These are phyloP conservation scores for Poecilia latipinna DNA, from an alignment of 2,113 vertebrate species.

Conservation along the genomic window DNA sequence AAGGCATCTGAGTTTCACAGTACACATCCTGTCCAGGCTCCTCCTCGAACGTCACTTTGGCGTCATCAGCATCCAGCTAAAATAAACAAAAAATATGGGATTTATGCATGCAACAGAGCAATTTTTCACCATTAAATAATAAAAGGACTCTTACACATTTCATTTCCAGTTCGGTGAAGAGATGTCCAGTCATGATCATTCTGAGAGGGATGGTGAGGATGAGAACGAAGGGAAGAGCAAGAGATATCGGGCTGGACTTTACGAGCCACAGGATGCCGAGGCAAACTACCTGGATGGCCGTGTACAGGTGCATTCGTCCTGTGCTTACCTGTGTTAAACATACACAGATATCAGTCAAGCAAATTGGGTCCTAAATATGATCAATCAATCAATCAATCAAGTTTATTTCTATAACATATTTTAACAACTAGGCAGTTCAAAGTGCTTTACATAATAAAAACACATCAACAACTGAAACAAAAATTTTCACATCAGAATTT, in stretches of 20 bases:
- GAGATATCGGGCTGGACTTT: constrained; percentile 83
- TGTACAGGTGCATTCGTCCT: constrained; percentile 94
- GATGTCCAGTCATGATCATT: constrained; percentile 82
- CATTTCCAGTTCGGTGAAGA: constrained; percentile 88
- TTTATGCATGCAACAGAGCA: background rate
- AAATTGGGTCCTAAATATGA: background rate
- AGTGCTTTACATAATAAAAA: no score
- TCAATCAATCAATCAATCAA: no score
- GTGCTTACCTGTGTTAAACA: constrained; percentile 86
- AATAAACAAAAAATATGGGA: background rate
- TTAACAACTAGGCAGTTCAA: no score
- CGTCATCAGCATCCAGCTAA: constrained; percentile 90
- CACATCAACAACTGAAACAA: no score
- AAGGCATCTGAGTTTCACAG: constrained; percentile 90
- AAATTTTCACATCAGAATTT: no score
- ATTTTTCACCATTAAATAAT: background rate
- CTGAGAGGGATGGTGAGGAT: constrained; percentile 95
- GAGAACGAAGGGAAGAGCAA: constrained; percentile 91
- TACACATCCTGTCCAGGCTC: constrained; percentile 88
- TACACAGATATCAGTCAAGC: constrained; percentile 5
- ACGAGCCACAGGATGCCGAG: constrained; percentile 86
- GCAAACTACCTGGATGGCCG: constrained; percentile 85
- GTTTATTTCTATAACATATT: no score
- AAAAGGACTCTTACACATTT: constrained; percentile 85
- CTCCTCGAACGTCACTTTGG: constrained; percentile 87